Percentiles rank a stretch among this genome's conserved stretches.
Evolutionary conservation across 2,888 invertebrate genomes (phyloP).

Genomic region (Drymonia ruficornis): DNA sequence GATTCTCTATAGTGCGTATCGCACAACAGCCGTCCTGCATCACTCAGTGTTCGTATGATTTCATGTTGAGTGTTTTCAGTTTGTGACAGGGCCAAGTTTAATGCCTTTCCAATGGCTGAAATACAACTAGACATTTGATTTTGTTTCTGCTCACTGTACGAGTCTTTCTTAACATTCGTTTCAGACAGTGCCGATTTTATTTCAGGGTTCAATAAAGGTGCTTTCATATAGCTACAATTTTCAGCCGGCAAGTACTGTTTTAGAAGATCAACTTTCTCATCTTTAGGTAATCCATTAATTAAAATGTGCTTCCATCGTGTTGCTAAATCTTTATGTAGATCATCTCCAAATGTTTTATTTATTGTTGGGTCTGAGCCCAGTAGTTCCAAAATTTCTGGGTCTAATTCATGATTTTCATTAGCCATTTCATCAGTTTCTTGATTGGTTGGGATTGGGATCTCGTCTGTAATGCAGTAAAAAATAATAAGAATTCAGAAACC

Average conservation of each 20-base stretch:
- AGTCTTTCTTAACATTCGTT: not conserved
- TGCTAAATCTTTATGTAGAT: slow-evolving; percentile 10
- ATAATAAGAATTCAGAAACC: not conserved
- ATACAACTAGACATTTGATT: not conserved
- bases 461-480: no score
- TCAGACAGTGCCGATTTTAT: not conserved
- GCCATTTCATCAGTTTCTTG: no score
- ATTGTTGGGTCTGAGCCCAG: slow-evolving; percentile 7
- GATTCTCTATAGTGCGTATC: not conserved
- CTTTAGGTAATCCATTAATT: slow-evolving; percentile 7
- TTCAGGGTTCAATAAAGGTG: not conserved
- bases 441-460: no score
- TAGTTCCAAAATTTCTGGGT: slow-evolving; percentile 4
- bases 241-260: not conserved
- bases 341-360: slow-evolving; percentile 1
- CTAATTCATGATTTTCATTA: slow-evolving; percentile 1
- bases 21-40: not conserved
- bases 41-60: not conserved
- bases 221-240: not conserved
- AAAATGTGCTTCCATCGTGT: slow-evolving; percentile 9
- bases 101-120: not conserved
- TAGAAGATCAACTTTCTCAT: not conserved
- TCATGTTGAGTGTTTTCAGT: not conserved
- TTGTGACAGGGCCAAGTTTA: not conserved
- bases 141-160: not conserved